Evolutionary conservation across 2,888 invertebrate species (phyloP).

Genomic region (Ypsolopha sequella): DNA sequence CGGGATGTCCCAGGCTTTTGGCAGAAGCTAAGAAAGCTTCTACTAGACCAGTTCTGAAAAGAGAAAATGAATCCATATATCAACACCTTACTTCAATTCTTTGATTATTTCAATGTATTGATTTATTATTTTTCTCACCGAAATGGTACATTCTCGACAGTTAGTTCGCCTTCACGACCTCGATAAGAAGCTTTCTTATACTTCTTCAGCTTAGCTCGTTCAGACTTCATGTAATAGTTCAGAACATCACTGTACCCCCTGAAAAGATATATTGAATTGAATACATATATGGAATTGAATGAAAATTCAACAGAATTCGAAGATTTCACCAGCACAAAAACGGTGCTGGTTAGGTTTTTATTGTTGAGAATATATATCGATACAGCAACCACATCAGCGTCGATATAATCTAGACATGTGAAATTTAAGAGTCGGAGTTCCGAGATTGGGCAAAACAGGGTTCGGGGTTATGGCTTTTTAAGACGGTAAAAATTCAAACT

Average conservation of each 20-base stretch:
- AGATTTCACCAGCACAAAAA: not conserved
- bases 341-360: too few species aligned
- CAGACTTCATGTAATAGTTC: constrained; percentile 73
- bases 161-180: constrained; percentile 73
- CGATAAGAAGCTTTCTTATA: constrained; percentile 67
- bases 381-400: too few species aligned
- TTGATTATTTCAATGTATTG: not conserved
- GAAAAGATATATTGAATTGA: constrained; percentile 12
- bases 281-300: not conserved
- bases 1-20: constrained; percentile 64
- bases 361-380: too few species aligned
- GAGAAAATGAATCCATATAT: not conserved
- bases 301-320: not conserved
- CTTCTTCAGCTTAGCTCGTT: constrained; percentile 59
- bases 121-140: constrained; percentile 29
- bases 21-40: constrained; percentile 73
- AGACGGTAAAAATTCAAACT: too few species aligned
- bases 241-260: constrained; percentile 76
- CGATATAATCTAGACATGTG: too few species aligned
- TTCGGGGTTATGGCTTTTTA: too few species aligned
- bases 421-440: too few species aligned
- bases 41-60: constrained; percentile 59
- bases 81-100: not conserved
- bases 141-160: constrained; percentile 73
- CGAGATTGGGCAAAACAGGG: too few species aligned